Base-by-base conservation (phyloP, 2,888 invertebrate species). In the Plebejus argus region DNA sequence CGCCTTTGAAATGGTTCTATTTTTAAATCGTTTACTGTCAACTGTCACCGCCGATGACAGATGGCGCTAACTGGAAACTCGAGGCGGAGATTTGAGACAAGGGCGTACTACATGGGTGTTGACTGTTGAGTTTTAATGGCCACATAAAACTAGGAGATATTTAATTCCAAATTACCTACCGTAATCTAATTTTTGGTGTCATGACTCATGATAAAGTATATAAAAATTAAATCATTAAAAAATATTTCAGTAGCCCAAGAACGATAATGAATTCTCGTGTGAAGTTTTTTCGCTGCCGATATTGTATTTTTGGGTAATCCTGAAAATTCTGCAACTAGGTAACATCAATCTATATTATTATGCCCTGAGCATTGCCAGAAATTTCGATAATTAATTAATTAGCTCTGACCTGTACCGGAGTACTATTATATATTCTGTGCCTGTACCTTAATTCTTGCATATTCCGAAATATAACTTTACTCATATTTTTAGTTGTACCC, bases 31-130 rank as follows among this genome's bases (percentile, higher is more conserved):
- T 83, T 85, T 86, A 87, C 88, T 90, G 91, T 91, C 89, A 90
- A 89, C 88, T 91, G 92, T 93, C 92, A 91, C 88, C 88, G 86
- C 84, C 86, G 91, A 92, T 93, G 93, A 92, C 91, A 92, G 90
- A 92, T 89, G 91, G 91, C 90, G 90, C 86, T 87, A 87, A 87
- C 87, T 81, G 84, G 82, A 33, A 71, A 77, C 35, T 84, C 82
- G 84, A 84, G 86, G 85, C 84, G 86, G 83, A 84, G 85, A 83
- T 83, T 84, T 83, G 83, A 82, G 83, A 74, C 74, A 49, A 49
- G 23, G 49, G 53, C 53, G 28, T 49, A 7, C n/a, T 53, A 49
- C 61, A 61, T 61, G 58, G 58, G 58, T 20, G n/a, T 61, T 61
- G 58, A 20, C 20, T 20, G n/a, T 61, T 61, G 58, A 20, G 58